Base-by-base conservation (phyloP, 1,140 invertebrate genomes). In the Drosophila truncata region DNA sequence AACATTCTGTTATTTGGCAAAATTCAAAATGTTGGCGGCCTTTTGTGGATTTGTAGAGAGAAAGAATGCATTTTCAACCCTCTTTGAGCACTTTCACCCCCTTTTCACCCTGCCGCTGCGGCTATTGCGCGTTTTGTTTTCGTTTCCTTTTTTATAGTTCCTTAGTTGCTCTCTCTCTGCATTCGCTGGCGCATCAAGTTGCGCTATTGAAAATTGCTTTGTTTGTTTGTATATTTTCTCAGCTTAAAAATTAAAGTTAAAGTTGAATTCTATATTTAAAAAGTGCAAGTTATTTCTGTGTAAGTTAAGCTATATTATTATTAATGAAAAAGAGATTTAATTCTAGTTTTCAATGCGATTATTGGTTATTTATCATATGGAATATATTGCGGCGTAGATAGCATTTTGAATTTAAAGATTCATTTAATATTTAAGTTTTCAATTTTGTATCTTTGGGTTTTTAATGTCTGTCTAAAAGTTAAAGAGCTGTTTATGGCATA, bases 61-160 rank as follows among this genome's bases (percentile, higher is more conserved):
- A 73, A 60, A 57, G 60, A 73, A 60, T 73, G 67, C 69, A 63
- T 52, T 69, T 82, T 67, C 80, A 73, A 79, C 82, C 82, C 80
- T 85, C 84, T 80, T 76, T 37, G 25, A 41, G 18, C 41, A 39
- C 58, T 72, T 69, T 83, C 75, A 78, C 83, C 63, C 79, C 65
- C 66, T 62, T 44, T 27, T 55, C 41, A 44, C 66, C 50, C 31
- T 62, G 50, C 49, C 58, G 35, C 44, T 18, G 49, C 52, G 31
- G 31, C 55, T 73, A 54, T 54, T 66, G 54, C 42, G 58, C 80
- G 67, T 72, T 82, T 62, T 79, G 65, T 79, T 78, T 76, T 76
- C 73, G 33, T 76, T 80, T 75, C n/a, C 25, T 37, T 37, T 41
- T 44, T 31, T 39, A 31, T 65, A 54, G 59, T 72, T 50, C 44